These are phyloP conservation scores for Proctacanthus coquilletti DNA, from an alignment of 1,140 invertebrate genomes.

Conservation along the genomic window DNA sequence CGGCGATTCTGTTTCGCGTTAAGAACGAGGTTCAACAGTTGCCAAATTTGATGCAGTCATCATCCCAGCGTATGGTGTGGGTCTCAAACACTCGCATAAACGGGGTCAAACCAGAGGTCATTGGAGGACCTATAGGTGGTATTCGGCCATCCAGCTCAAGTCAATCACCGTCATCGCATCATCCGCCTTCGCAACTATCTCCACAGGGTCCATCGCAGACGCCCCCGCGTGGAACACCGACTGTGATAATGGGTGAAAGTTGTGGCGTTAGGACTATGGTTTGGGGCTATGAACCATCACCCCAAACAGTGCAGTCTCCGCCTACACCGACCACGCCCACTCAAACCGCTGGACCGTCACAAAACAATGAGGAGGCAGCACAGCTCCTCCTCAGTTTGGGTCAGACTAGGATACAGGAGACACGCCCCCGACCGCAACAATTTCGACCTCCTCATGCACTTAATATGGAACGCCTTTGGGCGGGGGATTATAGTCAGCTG, in stretches of 20 bases:
- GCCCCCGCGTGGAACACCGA: constrained; percentile 56
- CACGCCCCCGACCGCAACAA: constrained; percentile 24
- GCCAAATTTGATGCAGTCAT: constrained; percentile 18
- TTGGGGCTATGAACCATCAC: constrained; percentile 44
- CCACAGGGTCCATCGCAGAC: constrained; percentile 42
- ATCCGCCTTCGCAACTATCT: constrained; percentile 31
- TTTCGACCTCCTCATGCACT: constrained; percentile 37
- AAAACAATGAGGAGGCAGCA: constrained; percentile 61
- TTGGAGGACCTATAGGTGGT: constrained; percentile 48
- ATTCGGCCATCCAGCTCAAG: constrained; percentile 29
- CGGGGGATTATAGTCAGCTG: constrained; percentile 65
- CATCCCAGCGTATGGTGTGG: constrained; percentile 39
- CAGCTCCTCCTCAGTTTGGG: constrained; percentile 68
- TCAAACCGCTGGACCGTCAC: constrained; percentile 29
- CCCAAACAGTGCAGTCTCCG: constrained; percentile 17
- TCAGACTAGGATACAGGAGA: constrained; percentile 36
- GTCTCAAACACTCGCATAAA: constrained; percentile 46
- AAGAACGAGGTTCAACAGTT: constrained; percentile 29
- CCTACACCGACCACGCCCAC: constrained; percentile 21
- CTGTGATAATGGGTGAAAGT: constrained; percentile 79
- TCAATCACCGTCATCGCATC: constrained; percentile 30
- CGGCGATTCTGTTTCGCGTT: constrained; percentile 24
- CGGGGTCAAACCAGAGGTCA: constrained; percentile 62
- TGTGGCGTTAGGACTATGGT: constrained; percentile 83
- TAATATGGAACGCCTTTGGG: constrained; percentile 84